A percentile compares a stretch with the other conserved stretches of the same genome.
These are phyloP conservation scores for Drosophila nebulosa DNA, from an alignment of 1,140 invertebrate genomes.

Conservation along the genomic window DNA sequence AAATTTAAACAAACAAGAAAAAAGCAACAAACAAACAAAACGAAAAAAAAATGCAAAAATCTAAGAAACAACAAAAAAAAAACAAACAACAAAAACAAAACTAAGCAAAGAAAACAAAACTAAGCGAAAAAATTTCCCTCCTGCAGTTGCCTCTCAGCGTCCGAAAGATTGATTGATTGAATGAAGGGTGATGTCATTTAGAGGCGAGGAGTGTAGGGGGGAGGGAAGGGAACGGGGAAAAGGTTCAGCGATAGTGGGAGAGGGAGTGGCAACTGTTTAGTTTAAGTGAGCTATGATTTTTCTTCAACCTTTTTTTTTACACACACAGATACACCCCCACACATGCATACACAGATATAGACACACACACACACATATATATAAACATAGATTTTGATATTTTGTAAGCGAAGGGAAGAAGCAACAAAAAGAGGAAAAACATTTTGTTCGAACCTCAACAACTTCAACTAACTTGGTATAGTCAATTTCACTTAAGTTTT, in stretches of 20 bases:
- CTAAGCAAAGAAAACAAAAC: slow-evolving; percentile 23
- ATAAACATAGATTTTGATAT: slow-evolving; percentile 12
- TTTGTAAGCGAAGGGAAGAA: neutral
- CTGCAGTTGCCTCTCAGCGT: slow-evolving; percentile 28
- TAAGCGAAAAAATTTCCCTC: slow-evolving; percentile 70
- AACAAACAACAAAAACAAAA: slow-evolving; percentile 17
- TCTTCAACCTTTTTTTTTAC: neutral
- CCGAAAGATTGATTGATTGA: neutral
- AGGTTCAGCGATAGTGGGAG: neutral
- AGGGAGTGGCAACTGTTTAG: slow-evolving; percentile 59
- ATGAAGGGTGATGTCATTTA: too few relatives aligned
- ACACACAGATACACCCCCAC: neutral
- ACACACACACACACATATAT: slow-evolving; percentile 16
- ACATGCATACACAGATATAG: neutral
- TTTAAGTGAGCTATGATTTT: slow-evolving; percentile 74
- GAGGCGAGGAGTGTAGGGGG: neutral
- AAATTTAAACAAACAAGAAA: slow-evolving; percentile 48
- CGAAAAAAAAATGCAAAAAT: slow-evolving; percentile 26
- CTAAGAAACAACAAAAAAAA: slow-evolving; percentile 29
- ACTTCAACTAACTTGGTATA: slow-evolving; percentile 37
- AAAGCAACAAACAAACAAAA: slow-evolving; percentile 27
- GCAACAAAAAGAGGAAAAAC: slow-evolving; percentile 11
- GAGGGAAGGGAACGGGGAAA: too few relatives aligned
- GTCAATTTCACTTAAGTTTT: neutral
- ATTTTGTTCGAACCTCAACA: slow-evolving; percentile 68